These are phyloP conservation scores for Petrocephalus schoutedeni DNA, from an alignment of 2,797 vertebrate genomes.

Conservation along the genomic window DNA sequence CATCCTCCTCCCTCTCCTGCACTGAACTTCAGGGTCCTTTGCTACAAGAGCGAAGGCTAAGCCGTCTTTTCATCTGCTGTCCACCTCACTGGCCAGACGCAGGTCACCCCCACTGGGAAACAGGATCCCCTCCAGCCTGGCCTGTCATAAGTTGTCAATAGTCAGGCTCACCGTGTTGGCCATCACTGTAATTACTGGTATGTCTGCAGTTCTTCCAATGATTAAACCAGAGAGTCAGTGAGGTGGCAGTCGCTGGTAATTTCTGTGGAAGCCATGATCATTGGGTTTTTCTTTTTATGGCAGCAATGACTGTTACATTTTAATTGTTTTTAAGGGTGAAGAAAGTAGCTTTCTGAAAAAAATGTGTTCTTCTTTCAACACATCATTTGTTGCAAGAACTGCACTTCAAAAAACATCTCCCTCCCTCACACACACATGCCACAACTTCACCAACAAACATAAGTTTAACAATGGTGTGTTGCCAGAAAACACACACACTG, in stretches of 20 bases:
- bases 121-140: background rate
- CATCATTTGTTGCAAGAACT: background rate
- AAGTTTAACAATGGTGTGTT: background rate
- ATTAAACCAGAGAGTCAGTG: background rate
- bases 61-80: conserved; percentile 28
- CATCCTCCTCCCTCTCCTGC: conserved; percentile 32
- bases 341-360: background rate
- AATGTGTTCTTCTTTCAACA: background rate
- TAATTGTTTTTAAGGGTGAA: background rate
- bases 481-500: background rate
- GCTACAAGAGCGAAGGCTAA: conserved; percentile 23
- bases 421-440: background rate
- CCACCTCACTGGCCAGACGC: conserved; percentile 25
- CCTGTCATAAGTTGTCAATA: background rate
- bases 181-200: background rate
- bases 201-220: background rate
- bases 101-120: conserved; percentile 7
- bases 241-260: background rate
- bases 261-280: background rate
- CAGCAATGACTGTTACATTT: background rate
- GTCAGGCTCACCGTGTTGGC: background rate
- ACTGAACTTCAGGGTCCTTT: conserved; percentile 50
- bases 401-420: background rate
- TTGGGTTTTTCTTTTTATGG: background rate
- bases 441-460: background rate